Evolutionary conservation across 2,113 vertebrate genomes (phyloP).

Genomic region (Epinephelus lanceolatus): DNA sequence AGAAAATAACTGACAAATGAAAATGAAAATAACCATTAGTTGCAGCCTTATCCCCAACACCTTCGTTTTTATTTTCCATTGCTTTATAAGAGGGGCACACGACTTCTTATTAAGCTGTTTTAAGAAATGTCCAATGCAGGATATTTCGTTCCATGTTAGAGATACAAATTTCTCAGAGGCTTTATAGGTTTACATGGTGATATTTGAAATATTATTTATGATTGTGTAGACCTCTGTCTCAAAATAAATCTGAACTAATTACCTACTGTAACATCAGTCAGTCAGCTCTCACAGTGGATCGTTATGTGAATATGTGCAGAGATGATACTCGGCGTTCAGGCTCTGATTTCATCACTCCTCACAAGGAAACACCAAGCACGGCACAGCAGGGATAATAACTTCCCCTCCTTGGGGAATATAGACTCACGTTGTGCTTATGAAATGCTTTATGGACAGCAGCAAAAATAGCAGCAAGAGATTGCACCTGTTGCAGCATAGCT

Average conservation of each 20-base stretch:
- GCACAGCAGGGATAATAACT: constrained; percentile 18
- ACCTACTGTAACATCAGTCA: constrained; percentile 4
- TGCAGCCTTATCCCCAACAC: background rate
- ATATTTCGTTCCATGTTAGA: too few relatives aligned
- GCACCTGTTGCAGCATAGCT: constrained; percentile 14
- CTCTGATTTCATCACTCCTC: constrained; percentile 10
- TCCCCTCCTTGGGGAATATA: background rate
- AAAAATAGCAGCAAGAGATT: constrained; percentile 11
- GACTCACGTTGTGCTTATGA: constrained; percentile 14
- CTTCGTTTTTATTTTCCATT: background rate
- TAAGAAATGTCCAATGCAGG: background rate
- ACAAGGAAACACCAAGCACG: background rate
- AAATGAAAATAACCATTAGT: too few relatives aligned
- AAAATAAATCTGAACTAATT: constrained; percentile 1
- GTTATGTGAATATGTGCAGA: background rate
- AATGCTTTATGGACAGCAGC: constrained; percentile 1
- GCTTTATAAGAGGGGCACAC: background rate
- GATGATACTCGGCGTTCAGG: background rate
- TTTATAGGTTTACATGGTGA: background rate
- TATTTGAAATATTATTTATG: background rate
- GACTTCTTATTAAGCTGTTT: background rate
- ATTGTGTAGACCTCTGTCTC: background rate
- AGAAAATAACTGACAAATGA: too few relatives aligned
- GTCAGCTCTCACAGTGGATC: background rate
- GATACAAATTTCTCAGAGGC: background rate